Conservation (phyloP, 2,113 vertebrate genomes). For the Psilopogon haemacephalus region DNA sequence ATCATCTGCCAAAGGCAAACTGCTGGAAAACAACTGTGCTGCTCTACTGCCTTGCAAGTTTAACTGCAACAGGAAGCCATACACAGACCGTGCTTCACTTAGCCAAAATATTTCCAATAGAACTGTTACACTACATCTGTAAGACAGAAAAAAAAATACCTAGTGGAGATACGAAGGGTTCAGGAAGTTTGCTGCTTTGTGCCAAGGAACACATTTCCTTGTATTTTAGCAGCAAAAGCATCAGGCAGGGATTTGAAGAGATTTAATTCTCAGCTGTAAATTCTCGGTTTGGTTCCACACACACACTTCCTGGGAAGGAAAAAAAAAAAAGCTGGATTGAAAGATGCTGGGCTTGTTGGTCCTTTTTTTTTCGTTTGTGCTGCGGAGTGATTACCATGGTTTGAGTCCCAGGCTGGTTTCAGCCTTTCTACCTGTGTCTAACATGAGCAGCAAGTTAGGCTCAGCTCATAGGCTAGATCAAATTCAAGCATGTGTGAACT, state of each 20-base stretch:
- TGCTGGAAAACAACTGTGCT: not conserved
- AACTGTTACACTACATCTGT: not conserved
- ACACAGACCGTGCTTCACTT: not conserved
- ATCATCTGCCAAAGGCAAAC: conserved; percentile 16
- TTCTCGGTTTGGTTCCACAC: conserved; percentile 28
- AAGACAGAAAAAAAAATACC: conserved; percentile 22
- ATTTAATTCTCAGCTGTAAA: conserved; percentile 1
- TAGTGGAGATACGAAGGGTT: not conserved
- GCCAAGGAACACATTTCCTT: conserved; percentile 6
- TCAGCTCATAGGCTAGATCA: not conserved
- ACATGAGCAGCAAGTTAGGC: not conserved
- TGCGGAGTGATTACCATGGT: not conserved
- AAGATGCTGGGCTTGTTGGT: not conserved
- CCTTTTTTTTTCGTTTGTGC: not conserved
- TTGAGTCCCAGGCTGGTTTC: not conserved
- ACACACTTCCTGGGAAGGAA: not conserved
- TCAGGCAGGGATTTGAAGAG: not conserved
- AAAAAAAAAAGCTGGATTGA: not conserved
- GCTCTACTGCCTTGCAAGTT: not conserved
- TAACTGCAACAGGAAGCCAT: not conserved
- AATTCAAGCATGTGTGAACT: not conserved
- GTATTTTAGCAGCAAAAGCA: conserved; percentile 3
- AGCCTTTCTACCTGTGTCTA: conserved; percentile 10
- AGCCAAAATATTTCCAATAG: not conserved
- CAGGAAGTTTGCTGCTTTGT: not conserved